A percentile compares a stretch with the other conserved stretches of the same genome.
Conservation (phyloP, 2,113 vertebrate genomes). For the Oreochromis tanganicae region DNA sequence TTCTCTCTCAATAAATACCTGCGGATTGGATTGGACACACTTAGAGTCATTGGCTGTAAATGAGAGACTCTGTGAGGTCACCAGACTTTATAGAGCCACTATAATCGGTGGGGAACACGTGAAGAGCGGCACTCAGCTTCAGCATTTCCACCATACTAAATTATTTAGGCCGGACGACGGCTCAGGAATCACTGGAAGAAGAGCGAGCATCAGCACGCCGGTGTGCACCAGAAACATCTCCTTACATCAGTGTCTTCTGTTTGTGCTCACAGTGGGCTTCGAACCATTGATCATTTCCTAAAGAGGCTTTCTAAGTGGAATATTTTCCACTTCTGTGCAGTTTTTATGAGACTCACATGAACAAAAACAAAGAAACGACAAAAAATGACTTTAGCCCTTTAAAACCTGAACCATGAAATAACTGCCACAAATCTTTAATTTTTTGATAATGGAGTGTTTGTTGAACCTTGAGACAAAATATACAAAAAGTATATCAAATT, state of each 20-base stretch:
- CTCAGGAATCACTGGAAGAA: not conserved
- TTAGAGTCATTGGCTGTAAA: conserved; percentile 68
- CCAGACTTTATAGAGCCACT: conserved; percentile 58
- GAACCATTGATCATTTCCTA: not conserved
- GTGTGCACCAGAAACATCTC: not conserved
- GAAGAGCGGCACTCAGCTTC: not conserved
- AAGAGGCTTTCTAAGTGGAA: not conserved
- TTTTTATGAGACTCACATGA: not conserved
- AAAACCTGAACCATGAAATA: not conserved
- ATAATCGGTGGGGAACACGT: conserved; percentile 13
- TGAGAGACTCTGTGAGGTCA: conserved; percentile 59
- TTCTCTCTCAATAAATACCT: conserved; percentile 56
- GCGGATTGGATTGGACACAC: conserved; percentile 60
- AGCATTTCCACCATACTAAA: not conserved
- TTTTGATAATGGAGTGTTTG: not conserved
- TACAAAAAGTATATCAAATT: not conserved
- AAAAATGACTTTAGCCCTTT: not conserved
- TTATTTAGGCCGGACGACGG: not conserved
- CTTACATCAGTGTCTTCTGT: not conserved
- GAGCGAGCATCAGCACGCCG: not conserved
- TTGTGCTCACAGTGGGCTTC: not conserved
- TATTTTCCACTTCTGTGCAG: not conserved
- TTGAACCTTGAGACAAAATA: not conserved
- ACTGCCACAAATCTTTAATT: not conserved
- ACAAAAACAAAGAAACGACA: not conserved